Evolutionary conservation across 2,797 vertebrate species (phyloP), one percentile per base, ranked within the genome.

Genomic region (Helarctos malayanus): DNA sequence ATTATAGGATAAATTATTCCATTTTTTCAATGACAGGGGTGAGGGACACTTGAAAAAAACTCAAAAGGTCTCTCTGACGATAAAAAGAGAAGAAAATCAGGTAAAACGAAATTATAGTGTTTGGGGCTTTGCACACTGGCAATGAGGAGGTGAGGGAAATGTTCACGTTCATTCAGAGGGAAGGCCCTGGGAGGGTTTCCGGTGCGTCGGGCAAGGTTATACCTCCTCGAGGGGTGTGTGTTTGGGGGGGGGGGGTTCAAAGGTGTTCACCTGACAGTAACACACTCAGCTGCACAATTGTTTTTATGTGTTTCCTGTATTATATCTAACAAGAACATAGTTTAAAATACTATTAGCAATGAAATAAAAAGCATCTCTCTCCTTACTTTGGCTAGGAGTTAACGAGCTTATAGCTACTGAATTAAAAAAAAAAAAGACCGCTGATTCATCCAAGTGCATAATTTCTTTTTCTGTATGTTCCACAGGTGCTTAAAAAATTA

Each of bases 321-420:
- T 57, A 21, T 25, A 29, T 61, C 27, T 71, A 90, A 52, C 4
- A 83, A 80, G 54, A 52, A 27, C 38, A 75, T 35, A 54, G 10
- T 63, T 89, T 78, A 41, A 96, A 85, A 68, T 82, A 69, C 76
- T 12, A 90, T 32, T 81, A 94, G 78, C 27, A 73, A 68, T 21
- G 71, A 57, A 91, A 82, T 76, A 56, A 65, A 97, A 88, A 59
- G 9, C 9, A 14, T 75, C 65, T 78, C 32, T 92, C 15, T 82
- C n/a, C 75, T 91, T 7, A 71, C 25, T 54, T 68, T 69, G 56
- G 29, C 54, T 79, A 52, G 45, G 83, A 75, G 14, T 83, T 95
- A 47, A 94, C 35, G 78, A 32, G 82, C 15, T 9, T 56, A 32
- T 35, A 63, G 61, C 16, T 83, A 59, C 32, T 57, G 29, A 91